A percentile compares a stretch with the other conserved stretches of the same genome.
These are phyloP conservation scores for Tyrannus savana DNA, from an alignment of 2,113 vertebrate genomes.

Conservation along the genomic window DNA sequence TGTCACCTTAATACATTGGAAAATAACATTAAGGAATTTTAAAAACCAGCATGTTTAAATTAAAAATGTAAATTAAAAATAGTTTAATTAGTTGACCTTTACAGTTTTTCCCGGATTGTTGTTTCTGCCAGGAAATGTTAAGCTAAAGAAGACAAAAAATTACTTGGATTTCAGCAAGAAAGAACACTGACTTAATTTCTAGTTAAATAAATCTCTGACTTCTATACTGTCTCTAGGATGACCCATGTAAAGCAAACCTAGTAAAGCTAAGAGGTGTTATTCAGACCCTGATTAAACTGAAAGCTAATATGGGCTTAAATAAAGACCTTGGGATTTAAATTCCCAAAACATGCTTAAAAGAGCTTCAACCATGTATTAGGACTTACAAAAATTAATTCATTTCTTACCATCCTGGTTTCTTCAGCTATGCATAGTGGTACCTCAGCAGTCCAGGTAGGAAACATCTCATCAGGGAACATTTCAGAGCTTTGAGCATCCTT, in stretches of 20 bases:
- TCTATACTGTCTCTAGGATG: neutral
- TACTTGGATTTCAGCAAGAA: neutral
- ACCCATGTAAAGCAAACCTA: neutral
- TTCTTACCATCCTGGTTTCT: neutral
- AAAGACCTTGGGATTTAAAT: neutral
- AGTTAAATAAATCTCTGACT: neutral
- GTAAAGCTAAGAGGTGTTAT: neutral
- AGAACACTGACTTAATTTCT: neutral
- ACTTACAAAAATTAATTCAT: neutral
- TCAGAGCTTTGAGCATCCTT: neutral
- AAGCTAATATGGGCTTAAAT: neutral
- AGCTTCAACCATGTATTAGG: neutral
- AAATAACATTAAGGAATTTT: neutral
- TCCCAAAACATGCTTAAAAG: neutral
- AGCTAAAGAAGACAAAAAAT: neutral
- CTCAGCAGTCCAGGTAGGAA: neutral
- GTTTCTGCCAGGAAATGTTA: neutral
- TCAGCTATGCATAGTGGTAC: neutral
- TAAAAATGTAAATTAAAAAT: neutral
- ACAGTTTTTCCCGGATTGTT: neutral
- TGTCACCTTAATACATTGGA: neutral
- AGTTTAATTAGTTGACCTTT: neutral
- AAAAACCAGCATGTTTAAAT: neutral
- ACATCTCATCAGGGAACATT: neutral
- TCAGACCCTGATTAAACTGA: neutral